phyloP scores from a whole-genome alignment of 92 coral and sea anemone species.

The Epizoanthus rinbou region DNA sequence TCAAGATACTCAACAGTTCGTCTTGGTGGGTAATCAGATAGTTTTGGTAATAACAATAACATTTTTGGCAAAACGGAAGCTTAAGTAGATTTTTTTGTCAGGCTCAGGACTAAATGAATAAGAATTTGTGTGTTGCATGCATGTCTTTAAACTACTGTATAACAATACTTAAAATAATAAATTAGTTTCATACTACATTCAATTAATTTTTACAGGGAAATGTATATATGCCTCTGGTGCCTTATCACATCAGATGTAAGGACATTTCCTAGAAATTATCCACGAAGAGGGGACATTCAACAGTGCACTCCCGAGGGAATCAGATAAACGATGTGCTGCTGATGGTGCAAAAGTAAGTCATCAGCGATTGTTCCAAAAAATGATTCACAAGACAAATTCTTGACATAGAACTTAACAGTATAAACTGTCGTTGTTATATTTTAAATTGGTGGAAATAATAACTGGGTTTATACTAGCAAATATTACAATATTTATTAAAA shows the following conservation, averaged over 20 bases:
- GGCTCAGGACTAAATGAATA: too few species aligned
- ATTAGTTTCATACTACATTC: too few species aligned
- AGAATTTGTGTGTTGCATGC: too few species aligned
- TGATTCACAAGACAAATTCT: constrained; percentile 22
- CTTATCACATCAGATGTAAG: constrained; percentile 3
- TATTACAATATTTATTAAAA: too few species aligned
- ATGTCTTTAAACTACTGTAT: neutral
- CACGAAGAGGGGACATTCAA: constrained; percentile 2
- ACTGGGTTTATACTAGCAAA: too few species aligned
- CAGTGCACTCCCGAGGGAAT: constrained; percentile 14
- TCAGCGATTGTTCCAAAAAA: constrained; percentile 25
- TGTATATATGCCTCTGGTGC: constrained; percentile 30
- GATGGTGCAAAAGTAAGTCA: constrained; percentile 26
- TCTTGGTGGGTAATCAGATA: constrained; percentile 15
- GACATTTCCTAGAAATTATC: constrained; percentile 23
- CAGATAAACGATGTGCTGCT: constrained; percentile 7
- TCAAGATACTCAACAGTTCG: constrained; percentile 22
- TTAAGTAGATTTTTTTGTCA: too few species aligned
- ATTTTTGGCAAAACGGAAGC: too few species aligned
- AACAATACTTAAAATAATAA: too few species aligned
- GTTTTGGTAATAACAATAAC: too few species aligned
- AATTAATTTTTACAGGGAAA: constrained; percentile 1
- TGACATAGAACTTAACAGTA: constrained; percentile 32
- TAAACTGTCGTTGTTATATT: neutral
- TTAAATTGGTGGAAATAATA: too few species aligned